Evolutionary conservation across 2,888 invertebrate species (phyloP).

Genomic region (Ormyrus rosae): DNA sequence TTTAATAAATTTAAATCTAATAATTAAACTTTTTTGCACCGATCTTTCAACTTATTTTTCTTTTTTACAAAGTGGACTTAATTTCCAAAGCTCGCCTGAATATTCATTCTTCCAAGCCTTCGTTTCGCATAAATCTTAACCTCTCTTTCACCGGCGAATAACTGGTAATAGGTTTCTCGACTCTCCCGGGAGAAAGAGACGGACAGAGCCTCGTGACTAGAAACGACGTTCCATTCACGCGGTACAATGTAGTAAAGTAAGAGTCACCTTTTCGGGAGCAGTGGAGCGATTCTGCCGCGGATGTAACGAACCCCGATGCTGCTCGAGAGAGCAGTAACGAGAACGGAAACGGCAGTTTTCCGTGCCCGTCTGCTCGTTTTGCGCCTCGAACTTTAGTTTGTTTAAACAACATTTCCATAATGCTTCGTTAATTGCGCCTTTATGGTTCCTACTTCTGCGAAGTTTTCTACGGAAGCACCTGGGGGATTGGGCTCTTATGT

Average conservation of each 20-base stretch:
- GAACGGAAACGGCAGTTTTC: too few relatives aligned
- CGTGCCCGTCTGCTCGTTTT: too few relatives aligned
- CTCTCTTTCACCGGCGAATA: too few relatives aligned
- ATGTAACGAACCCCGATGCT: too few relatives aligned
- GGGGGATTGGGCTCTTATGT: too few relatives aligned
- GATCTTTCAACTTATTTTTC: not conserved
- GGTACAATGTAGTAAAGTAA: conserved; percentile 3
- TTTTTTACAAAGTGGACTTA: not conserved
- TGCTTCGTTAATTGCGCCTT: not conserved
- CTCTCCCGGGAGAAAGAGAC: not conserved
- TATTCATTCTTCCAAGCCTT: too few relatives aligned
- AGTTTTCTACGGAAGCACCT: not conserved
- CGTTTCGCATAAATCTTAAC: too few relatives aligned
- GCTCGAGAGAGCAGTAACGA: too few relatives aligned
- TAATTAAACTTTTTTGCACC: not conserved
- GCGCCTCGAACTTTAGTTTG: too few relatives aligned
- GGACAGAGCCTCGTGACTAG: conserved; percentile 1
- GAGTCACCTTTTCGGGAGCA: conserved; percentile 21
- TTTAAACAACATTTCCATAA: too few relatives aligned
- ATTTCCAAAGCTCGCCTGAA: not conserved
- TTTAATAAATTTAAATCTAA: not conserved
- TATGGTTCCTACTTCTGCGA: not conserved
- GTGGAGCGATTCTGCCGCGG: not conserved
- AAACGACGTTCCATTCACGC: conserved; percentile 15
- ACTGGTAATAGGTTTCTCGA: too few relatives aligned